Evolutionary conservation across 2,888 invertebrate species (phyloP), one percentile per base, ranked within the genome.

Genomic region (Lacanobia oleracea): DNA sequence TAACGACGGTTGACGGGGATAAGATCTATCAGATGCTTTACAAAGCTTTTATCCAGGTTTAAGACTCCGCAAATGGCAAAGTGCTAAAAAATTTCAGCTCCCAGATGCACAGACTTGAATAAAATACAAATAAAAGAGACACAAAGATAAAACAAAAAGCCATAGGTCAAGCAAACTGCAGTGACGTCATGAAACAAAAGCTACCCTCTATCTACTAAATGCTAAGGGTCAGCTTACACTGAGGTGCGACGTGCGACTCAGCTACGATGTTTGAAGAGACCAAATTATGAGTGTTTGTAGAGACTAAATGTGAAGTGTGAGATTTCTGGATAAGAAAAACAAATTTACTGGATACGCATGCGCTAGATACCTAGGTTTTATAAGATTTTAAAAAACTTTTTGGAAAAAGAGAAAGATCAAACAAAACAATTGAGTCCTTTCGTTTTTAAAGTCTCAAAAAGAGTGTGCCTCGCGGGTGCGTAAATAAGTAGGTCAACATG

Each of bases 181-280:
- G 18, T 84, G 79, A 84, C 76, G 85, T 69, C 67, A 82, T 14
- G 27, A 51, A 66, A 79, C 62, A 57, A 75, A 66, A 64, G 45
- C 50, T 63, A 33, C 18, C 56, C 21, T 72, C 72, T 67, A 73
- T 77, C 60, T 71, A 56, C 27, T 50, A 75, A 84, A 82, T 72
- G 82, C 65, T 78, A 59, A 43, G 40, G 59, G 59, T 59, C 37
- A 40, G 14, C 21, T 21, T 21, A 40, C 59, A 56, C 56, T 37
- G 18, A 33, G 33, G 5, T 2, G n/a, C 10, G 56, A 33, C 16
- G 5, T 2, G n/a, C 10, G 56, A 33, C 16, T 33, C 33, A 33
- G 9, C 27, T 6, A 57, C n/a, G 27, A 33, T 56, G 18, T 18
- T 33, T 33, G 18, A 56, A 56, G 18, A 56, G 10, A 3, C 33